Evolutionary conservation across 2,113 vertebrate species (phyloP).

Genomic region (Pluvialis apricaria): DNA sequence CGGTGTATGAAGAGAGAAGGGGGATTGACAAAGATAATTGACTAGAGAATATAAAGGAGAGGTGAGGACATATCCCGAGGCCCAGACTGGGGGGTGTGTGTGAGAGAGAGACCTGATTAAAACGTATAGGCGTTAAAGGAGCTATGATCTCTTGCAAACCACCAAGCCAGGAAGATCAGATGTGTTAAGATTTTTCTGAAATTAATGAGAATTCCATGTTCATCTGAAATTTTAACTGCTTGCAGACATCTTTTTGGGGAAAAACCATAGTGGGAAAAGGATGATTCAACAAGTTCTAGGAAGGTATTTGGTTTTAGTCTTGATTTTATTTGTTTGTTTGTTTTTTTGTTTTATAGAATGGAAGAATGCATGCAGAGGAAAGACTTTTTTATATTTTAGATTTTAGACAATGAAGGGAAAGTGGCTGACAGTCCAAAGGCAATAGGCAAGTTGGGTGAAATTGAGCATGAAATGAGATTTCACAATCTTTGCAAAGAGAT

Average conservation of each 20-base stretch:
- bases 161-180: background rate
- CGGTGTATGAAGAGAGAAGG: background rate
- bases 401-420: background rate
- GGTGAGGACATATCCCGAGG: background rate
- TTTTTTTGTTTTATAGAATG: background rate
- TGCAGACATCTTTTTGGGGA: background rate
- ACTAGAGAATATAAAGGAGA: background rate
- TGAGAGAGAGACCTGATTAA: background rate
- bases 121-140: background rate
- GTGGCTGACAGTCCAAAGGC: background rate
- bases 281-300: background rate
- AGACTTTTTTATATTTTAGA: background rate
- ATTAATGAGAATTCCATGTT: background rate
- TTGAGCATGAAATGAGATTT: slow-evolving; percentile 62
- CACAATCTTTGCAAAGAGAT: background rate
- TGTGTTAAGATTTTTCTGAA: background rate
- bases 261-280: background rate
- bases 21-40: rapidly evolving
- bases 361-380: background rate
- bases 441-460: slow-evolving; percentile 46
- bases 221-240: background rate
- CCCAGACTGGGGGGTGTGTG: background rate
- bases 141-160: background rate
- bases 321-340: background rate
- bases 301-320: background rate